Evolutionary conservation across 2,113 vertebrate species (phyloP), one percentile per base, ranked within the genome.

Genomic region (Spea bombifrons): DNA sequence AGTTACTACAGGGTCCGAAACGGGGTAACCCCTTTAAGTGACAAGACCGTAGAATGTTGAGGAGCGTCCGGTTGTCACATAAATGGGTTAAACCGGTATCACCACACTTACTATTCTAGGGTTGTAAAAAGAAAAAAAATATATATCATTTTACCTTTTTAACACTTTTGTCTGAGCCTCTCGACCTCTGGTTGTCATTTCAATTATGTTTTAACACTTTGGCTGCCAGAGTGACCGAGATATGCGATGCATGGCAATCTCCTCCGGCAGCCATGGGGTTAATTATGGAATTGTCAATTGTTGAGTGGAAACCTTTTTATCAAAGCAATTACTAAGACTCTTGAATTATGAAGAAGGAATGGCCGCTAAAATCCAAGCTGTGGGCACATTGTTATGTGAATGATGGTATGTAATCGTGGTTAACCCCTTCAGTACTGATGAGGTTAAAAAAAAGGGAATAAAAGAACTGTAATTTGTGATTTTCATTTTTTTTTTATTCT

Each of bases 371-470:
- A 64, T 43, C 55, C 47, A 47, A 53, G 65, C 16, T 66, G 59
- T 75, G 5, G 63, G 73, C 49, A 15, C 63, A 53, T 55, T 7
- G 64, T 30, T 44, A 67, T 43, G 43, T 44, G 49, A 50, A 67
- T 65, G 64, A 66, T 43, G 16, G 16, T 66, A 45, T 45, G 63
- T 52, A 43, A 55, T 30, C 7, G 43, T 45, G 17, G 16, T 30
- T 67, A 75, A 67, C 64, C 74, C 74, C 64, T 66, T 75, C 74
- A 16, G 48, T 75, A 46, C 10, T 55, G 74, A 55, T 4, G 49
- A 66, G 74, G 74, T 66, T 46, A 46, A 75, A n/a, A 66, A 66
- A 66, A 68, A 68, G 65, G 65, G 75, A 76, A 76, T 59, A 76
- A 76, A 76, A 55, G 75, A 68, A 16, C 45, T 48, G 65, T 57